Evolutionary conservation across 2,888 invertebrate species (phyloP).

Genomic region (Creontiades dilutus): DNA sequence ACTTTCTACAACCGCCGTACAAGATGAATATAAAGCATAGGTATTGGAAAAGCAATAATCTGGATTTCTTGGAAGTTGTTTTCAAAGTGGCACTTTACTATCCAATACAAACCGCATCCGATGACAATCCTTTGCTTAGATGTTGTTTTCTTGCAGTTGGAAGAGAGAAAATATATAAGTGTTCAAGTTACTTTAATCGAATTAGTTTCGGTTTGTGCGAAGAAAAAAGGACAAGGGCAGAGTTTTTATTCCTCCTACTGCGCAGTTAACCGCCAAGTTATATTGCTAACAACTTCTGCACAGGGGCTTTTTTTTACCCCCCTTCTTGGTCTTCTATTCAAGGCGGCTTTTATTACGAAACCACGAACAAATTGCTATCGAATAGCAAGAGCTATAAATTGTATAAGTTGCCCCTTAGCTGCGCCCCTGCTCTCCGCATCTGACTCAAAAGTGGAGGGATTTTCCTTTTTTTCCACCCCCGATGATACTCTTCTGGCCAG

Average conservation of each 20-base stretch:
- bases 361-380: slow-evolving; percentile 62
- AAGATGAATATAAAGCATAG: too few species aligned
- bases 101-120: slow-evolving; percentile 8
- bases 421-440: background rate
- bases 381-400: slow-evolving; percentile 62
- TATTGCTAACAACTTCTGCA: slow-evolving; percentile 65
- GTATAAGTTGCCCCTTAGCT: slow-evolving; percentile 52
- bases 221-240: slow-evolving; percentile 28
- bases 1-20: too few species aligned
- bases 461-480: slow-evolving; percentile 46
- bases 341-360: slow-evolving; percentile 58
- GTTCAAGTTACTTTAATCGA: slow-evolving; percentile 61
- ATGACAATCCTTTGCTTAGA: background rate
- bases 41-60: background rate
- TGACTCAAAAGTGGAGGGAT: slow-evolving; percentile 53
- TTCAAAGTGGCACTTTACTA: background rate
- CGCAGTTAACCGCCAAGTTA: slow-evolving; percentile 67
- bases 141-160: slow-evolving; percentile 40
- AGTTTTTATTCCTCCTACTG: slow-evolving; percentile 60
- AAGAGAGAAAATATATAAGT: slow-evolving; percentile 17
- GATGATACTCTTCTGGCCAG: slow-evolving; percentile 36
- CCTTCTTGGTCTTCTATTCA: slow-evolving; percentile 35
- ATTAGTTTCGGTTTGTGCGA: slow-evolving; percentile 56
- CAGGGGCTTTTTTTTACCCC: slow-evolving; percentile 1
- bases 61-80: background rate